Percentiles rank a stretch among this genome's conserved stretches.
These are phyloP conservation scores for Geopemphigus sp. DNA, from an alignment of 1,140 invertebrate genomes.

Conservation along the genomic window DNA sequence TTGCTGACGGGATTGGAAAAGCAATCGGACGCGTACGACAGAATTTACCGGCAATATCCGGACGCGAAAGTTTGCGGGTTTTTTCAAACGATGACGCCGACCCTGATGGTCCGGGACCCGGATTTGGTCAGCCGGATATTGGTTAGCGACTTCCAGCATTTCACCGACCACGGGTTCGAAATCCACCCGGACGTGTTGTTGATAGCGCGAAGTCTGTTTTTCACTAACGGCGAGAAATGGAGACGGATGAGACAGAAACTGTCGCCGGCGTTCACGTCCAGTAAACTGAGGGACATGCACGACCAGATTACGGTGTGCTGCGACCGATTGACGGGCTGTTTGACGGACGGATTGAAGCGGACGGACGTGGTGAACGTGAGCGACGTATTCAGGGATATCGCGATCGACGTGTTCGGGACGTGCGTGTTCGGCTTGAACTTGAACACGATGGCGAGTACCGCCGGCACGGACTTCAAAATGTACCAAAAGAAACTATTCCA, in stretches of 20 bases:
- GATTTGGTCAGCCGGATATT: constrained; percentile 59
- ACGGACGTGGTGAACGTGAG: background rate
- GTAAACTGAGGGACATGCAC: constrained; percentile 62
- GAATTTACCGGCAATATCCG: constrained; percentile 46
- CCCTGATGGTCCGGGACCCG: constrained; percentile 58
- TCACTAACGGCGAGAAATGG: constrained; percentile 58
- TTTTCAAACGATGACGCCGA: constrained; percentile 58
- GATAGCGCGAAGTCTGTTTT: no score
- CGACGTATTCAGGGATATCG: constrained; percentile 1
- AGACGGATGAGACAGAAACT: constrained; percentile 58
- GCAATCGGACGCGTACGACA: background rate
- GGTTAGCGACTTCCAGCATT: constrained; percentile 60
- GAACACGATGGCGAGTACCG: background rate
- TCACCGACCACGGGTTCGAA: constrained; percentile 56
- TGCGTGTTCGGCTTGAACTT: constrained; percentile 36
- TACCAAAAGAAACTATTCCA: constrained; percentile 52
- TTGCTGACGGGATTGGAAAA: background rate
- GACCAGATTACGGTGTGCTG: constrained; percentile 56
- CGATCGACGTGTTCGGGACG: constrained; percentile 38
- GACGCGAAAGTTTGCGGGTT: constrained; percentile 56
- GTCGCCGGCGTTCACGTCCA: constrained; percentile 61
- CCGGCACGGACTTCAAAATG: constrained; percentile 58
- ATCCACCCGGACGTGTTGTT: constrained; percentile 57
- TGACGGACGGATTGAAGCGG: background rate
- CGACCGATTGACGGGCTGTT: constrained; percentile 55